A percentile compares a stretch with the other conserved stretches of the same genome.
These are phyloP conservation scores for Enteromius viviparus DNA, from an alignment of 2,797 vertebrate genomes.

Conservation along the genomic window DNA sequence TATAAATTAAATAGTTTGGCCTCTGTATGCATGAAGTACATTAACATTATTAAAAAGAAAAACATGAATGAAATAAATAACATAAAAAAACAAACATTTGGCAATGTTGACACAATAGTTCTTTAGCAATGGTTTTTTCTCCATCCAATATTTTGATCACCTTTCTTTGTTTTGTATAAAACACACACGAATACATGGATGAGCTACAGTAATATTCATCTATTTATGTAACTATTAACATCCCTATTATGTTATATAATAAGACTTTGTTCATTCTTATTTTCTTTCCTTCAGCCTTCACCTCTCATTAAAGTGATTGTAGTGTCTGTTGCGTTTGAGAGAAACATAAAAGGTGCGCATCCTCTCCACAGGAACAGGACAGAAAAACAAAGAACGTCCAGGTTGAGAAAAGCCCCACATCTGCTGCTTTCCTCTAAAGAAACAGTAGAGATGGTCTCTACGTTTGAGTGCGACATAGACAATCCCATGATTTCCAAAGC, in stretches of 20 bases:
- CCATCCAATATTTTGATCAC: slow-evolving; percentile 46
- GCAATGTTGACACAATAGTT: slow-evolving; percentile 70
- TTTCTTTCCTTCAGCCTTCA: slow-evolving; percentile 32
- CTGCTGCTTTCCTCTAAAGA: slow-evolving; percentile 11
- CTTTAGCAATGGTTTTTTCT: slow-evolving; percentile 57
- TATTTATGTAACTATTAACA: slow-evolving; percentile 64
- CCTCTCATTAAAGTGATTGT: slow-evolving; percentile 54
- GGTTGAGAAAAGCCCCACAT: neutral
- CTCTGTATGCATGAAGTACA: slow-evolving; percentile 61
- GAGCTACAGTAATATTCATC: slow-evolving; percentile 65
- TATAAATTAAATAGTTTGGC: slow-evolving; percentile 68
- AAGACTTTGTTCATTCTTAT: slow-evolving; percentile 53
- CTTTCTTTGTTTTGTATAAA: slow-evolving; percentile 58
- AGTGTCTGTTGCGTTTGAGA: slow-evolving; percentile 42
- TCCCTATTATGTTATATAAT: slow-evolving; percentile 59
- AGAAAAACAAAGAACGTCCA: neutral
- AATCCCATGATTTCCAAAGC: neutral
- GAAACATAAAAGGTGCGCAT: slow-evolving; percentile 23
- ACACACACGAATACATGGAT: slow-evolving; percentile 66
- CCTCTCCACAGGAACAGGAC: slow-evolving; percentile 16
- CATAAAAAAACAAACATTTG: slow-evolving; percentile 69
- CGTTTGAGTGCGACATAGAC: neutral
- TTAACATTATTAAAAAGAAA: slow-evolving; percentile 57
- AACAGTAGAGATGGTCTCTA: neutral
- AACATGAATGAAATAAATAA: slow-evolving; percentile 79